These are phyloP conservation scores for Cremastinae sp. DNA, from an alignment of 2,888 invertebrate species.

Conservation along the genomic window DNA sequence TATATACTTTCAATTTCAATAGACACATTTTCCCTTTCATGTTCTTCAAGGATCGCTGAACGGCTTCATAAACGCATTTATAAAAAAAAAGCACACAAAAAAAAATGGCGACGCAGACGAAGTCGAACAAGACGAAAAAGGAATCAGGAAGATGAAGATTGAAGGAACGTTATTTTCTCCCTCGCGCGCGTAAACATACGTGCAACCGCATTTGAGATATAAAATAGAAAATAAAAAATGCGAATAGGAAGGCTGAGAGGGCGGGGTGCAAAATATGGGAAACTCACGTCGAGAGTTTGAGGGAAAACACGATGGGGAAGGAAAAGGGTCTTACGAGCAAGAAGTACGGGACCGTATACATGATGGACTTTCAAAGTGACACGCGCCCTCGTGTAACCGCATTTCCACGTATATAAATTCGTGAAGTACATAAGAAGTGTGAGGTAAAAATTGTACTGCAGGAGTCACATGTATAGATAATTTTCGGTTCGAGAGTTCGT, in stretches of 20 bases:
- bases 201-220: background rate
- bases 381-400: conserved; percentile 27
- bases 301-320: conserved; percentile 28
- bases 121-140: no score
- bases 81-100: conserved; percentile 22
- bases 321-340: conserved; percentile 18
- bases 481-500: conserved; percentile 53
- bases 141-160: conserved; percentile 7
- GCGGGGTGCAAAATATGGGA: conserved; percentile 52
- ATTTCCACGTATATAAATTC: conserved; percentile 2
- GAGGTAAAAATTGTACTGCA: background rate
- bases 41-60: conserved; percentile 38
- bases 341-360: conserved; percentile 34
- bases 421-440: background rate
- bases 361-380: conserved; percentile 57
- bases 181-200: background rate
- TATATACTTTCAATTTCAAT: conserved; percentile 35
- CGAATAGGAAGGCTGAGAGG: conserved; percentile 2
- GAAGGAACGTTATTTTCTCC: conserved; percentile 27
- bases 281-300: conserved; percentile 46
- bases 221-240: conserved; percentile 14
- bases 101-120: background rate
- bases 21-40: conserved; percentile 35
- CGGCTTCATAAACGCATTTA: conserved; percentile 33
- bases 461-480: conserved; percentile 20